Evolutionary conservation across 2,797 vertebrate species (phyloP), one percentile per base, ranked within the genome.

Genomic region (Gambusia yucatana): DNA sequence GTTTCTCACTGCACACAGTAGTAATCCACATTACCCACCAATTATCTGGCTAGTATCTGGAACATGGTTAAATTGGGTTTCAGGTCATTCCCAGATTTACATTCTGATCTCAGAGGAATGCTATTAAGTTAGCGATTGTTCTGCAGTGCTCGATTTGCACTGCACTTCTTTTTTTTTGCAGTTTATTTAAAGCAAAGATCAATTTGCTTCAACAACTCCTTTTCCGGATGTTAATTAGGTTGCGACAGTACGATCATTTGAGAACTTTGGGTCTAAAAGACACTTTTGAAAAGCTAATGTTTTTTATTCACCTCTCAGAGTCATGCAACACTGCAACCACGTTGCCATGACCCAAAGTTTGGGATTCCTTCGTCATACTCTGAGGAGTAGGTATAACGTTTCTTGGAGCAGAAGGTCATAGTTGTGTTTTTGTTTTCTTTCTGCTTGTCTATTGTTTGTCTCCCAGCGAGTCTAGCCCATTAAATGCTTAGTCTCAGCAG

Each of bases 401-500:
- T 59, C 33, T 28, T 25, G 1, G 33, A 46, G 61, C 39, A 33
- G 44, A 39, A 20, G 1, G 61, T 50, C 41, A 10, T 4, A 9
- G 63, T 69, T 78, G 30, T 89, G 72, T 81, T 89, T 84, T 79
- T 72, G 84, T 81, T 48, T 70, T 73, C 75, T 84, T 76, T 4
- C 25, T 80, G 81, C 85, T 86, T 76, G 88, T 84, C 89, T 86
- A 33, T 73, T 84, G 61, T 74, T 78, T 74, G 82, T 83, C 82
- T 81, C 77, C 77, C 74, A 80, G 81, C 44, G 65, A 22, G 83
- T 83, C 81, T 76, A 75, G 78, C 88, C 90, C 80, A 88, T 91
- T 93, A 89, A 88, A 80, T 76, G 88, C 87, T 82, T 76, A 84
- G 86, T 88, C 93, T 84, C 93, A 87, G 93, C 94, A 94, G 94